Evolutionary conservation across 2,113 vertebrate species (phyloP).

Genomic region (Cervus canadensis): DNA sequence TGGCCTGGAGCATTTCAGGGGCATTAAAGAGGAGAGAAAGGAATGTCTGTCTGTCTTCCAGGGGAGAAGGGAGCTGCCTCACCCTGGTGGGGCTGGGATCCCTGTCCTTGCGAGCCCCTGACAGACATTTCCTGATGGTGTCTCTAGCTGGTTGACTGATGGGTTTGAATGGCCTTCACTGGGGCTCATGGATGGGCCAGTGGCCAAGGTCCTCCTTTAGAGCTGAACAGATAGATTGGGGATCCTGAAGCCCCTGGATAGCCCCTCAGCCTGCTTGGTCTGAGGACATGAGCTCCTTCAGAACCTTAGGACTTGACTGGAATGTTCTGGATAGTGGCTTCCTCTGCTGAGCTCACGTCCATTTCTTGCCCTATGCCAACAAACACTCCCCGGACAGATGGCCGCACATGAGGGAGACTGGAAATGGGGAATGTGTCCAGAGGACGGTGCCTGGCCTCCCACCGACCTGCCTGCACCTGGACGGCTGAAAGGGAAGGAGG

Average conservation of each 20-base stretch:
- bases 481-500: neutral
- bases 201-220: neutral
- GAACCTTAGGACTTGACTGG: neutral
- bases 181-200: neutral
- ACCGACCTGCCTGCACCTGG: rapidly evolving
- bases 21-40: neutral
- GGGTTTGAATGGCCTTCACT: neutral
- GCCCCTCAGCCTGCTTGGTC: neutral
- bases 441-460: neutral
- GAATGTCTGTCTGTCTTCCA: neutral
- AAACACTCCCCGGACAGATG: no score
- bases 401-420: neutral
- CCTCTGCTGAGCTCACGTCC: neutral
- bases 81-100: neutral
- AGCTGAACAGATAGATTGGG: neutral
- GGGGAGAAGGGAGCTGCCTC: neutral
- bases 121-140: neutral
- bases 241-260: neutral
- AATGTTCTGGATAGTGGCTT: neutral
- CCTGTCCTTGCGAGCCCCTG: no score
- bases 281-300: neutral
- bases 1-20: neutral
- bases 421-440: neutral
- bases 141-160: neutral
- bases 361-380: neutral